phyloP scores from a whole-genome alignment of 1,140 invertebrate species.

The Rhyacophila brunnea region DNA sequence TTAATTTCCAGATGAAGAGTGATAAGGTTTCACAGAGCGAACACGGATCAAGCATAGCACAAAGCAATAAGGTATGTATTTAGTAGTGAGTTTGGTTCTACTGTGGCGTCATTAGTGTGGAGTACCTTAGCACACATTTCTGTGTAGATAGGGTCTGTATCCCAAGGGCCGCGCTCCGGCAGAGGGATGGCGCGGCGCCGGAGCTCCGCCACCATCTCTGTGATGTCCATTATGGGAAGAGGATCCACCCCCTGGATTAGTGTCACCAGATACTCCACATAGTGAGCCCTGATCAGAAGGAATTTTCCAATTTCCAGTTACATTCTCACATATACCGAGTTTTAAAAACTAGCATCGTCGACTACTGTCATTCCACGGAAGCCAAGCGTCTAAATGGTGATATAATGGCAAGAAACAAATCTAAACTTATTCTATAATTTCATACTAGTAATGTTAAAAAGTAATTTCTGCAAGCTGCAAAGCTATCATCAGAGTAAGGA shows the following conservation, averaged over 20 bases:
- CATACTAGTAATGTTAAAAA: too few species aligned
- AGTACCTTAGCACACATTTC: conserved; percentile 69
- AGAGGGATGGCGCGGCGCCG: conserved; percentile 74
- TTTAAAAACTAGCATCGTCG: too few species aligned
- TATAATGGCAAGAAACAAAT: too few species aligned
- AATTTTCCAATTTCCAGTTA: too few species aligned
- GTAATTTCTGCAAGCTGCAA: too few species aligned
- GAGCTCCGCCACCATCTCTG: conserved; percentile 83
- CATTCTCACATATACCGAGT: too few species aligned
- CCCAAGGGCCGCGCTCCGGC: conserved; percentile 66
- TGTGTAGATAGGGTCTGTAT: conserved; percentile 68
- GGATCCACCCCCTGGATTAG: conserved; percentile 85
- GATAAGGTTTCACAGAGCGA: conserved; percentile 8
- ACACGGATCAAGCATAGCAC: conserved; percentile 7
- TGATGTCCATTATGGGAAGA: conserved; percentile 79
- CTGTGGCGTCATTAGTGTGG: conserved; percentile 17
- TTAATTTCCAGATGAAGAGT: conserved; percentile 9
- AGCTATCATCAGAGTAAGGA: too few species aligned
- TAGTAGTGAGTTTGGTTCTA: neutral
- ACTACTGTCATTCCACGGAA: too few species aligned
- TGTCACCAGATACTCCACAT: conserved; percentile 90
- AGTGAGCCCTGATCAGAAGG: conserved; percentile 70
- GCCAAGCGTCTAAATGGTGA: too few species aligned
- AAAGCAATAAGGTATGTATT: conserved; percentile 28
- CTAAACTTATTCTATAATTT: too few species aligned